Conservation (phyloP, 2,797 vertebrate genomes). For the Sebastes taczanowskii region DNA sequence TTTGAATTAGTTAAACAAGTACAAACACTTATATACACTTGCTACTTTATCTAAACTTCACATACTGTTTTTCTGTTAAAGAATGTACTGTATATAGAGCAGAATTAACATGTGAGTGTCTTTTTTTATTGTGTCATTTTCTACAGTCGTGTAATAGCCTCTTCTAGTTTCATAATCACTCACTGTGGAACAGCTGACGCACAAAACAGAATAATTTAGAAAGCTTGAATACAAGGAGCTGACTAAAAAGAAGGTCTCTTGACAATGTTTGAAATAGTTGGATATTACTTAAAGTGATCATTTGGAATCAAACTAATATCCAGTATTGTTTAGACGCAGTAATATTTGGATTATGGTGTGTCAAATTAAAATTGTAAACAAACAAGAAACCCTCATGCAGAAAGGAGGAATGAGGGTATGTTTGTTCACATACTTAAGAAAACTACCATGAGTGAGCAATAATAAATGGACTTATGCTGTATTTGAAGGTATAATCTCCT, state of each 20-base stretch:
- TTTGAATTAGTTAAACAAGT: neutral
- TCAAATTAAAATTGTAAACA: neutral
- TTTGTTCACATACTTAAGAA: too few relatives aligned
- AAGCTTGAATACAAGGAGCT: neutral
- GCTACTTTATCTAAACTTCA: neutral
- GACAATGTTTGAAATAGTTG: slow-evolving; percentile 12
- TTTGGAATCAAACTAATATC: neutral
- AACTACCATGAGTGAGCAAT: neutral
- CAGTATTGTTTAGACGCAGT: neutral
- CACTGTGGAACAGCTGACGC: neutral
- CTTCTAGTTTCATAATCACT: neutral
- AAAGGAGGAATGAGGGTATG: too few relatives aligned
- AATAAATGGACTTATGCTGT: neutral
- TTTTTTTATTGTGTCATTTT: neutral
- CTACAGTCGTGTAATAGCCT: neutral
- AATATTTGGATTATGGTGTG: neutral
- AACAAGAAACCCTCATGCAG: neutral
- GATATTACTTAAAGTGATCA: neutral
- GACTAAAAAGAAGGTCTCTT: neutral
- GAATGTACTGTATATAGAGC: neutral
- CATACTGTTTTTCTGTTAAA: neutral
- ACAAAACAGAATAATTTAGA: neutral
- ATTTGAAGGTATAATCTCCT: neutral
- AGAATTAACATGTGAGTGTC: neutral
- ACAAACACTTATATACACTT: neutral